Conservation (phyloP, 2,113 vertebrate genomes). For the Oenanthe melanoleuca region DNA sequence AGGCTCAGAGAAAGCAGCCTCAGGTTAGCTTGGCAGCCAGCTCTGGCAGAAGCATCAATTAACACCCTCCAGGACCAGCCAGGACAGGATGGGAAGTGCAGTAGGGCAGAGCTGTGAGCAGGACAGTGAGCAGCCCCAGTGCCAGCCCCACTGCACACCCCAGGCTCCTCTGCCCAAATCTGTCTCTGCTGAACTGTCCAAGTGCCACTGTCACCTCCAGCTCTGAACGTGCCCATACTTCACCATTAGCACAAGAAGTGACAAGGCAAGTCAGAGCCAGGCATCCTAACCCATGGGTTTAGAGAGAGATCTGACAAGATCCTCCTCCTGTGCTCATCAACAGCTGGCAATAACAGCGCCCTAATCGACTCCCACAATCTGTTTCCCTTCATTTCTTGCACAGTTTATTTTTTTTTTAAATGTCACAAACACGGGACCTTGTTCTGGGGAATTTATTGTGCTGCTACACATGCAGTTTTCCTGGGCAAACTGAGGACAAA, state of each 20-base stretch:
- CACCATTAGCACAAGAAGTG: neutral
- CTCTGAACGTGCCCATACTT: neutral
- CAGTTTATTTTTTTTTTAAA: neutral
- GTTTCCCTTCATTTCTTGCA: neutral
- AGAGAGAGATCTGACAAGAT: neutral
- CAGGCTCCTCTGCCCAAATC: neutral
- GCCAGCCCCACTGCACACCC: neutral
- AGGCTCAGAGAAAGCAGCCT: neutral
- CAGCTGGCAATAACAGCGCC: neutral
- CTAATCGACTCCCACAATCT: neutral
- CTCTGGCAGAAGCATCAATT: neutral
- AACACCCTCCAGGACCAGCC: neutral
- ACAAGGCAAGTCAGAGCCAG: neutral
- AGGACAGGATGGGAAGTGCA: neutral
- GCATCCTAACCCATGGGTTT: neutral
- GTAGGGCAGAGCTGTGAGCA: neutral
- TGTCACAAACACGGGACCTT: neutral
- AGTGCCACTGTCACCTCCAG: neutral
- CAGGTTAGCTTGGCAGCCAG: neutral
- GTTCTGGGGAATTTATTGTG: neutral
- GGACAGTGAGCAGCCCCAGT: neutral
- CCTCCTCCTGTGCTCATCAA: neutral
- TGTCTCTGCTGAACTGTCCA: neutral
- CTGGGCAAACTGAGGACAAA: neutral
- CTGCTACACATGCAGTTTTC: neutral